phyloP scores from a whole-genome alignment of 1,140 invertebrate genomes.

The Hylaeus anthracinus region DNA sequence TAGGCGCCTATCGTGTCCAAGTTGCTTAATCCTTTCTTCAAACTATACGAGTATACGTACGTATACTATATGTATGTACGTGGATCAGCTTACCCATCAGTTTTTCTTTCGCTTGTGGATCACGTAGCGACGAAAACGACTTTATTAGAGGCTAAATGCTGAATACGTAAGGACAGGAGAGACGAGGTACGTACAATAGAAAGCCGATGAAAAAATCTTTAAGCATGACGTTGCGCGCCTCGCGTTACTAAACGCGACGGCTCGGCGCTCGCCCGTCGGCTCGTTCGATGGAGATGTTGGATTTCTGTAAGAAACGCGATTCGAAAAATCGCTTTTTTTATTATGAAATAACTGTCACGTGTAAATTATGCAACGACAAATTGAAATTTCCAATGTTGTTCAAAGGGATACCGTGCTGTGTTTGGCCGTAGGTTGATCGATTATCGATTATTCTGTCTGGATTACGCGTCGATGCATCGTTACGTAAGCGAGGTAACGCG shows the following conservation, averaged over 20 bases:
- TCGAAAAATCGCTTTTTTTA: too few species aligned
- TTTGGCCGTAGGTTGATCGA: neutral
- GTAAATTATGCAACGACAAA: too few species aligned
- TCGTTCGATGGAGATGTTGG: too few species aligned
- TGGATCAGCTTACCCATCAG: neutral
- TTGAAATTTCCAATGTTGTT: neutral
- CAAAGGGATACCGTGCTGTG: neutral
- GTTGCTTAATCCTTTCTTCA: slow-evolving; percentile 36
- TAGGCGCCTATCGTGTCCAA: slow-evolving; percentile 30
- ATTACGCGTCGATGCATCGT: slow-evolving; percentile 44
- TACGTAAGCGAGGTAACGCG: slow-evolving; percentile 37
- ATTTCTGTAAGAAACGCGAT: too few species aligned
- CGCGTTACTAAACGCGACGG: too few species aligned
- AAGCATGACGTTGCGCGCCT: too few species aligned
- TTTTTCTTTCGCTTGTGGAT: slow-evolving; percentile 25
- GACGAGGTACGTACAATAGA: neutral
- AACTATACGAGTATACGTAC: neutral
- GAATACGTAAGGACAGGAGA: slow-evolving; percentile 6
- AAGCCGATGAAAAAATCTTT: neutral
- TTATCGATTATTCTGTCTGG: slow-evolving; percentile 28
- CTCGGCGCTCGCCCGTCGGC: too few species aligned
- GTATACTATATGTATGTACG: slow-evolving; percentile 16
- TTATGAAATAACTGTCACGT: too few species aligned
- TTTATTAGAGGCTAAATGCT: slow-evolving; percentile 23
- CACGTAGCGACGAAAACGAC: slow-evolving; percentile 22